Percentiles rank a stretch among this genome's conserved stretches.
Evolutionary conservation across 2,113 vertebrate genomes (phyloP).

Genomic region (Scalopus aquaticus): DNA sequence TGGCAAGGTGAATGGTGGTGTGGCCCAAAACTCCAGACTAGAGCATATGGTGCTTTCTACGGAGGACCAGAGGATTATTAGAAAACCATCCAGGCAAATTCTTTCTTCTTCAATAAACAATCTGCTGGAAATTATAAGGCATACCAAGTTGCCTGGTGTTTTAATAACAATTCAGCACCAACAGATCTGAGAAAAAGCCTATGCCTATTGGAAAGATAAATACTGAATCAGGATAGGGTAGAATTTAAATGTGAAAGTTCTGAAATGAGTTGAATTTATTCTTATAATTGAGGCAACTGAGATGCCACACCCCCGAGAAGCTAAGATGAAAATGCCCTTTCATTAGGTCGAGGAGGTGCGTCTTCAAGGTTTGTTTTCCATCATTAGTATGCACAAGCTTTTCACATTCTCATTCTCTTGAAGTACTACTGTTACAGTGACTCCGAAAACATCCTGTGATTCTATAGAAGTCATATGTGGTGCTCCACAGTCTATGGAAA

Average conservation of each 20-base stretch:
- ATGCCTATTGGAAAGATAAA: background rate
- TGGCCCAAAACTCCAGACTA: background rate
- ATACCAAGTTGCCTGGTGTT: background rate
- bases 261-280: background rate
- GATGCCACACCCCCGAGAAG: background rate
- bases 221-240: too few species aligned
- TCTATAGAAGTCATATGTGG: background rate
- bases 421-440: background rate
- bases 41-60: background rate
- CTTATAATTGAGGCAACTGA: background rate
- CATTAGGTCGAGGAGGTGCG: background rate
- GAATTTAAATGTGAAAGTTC: background rate
- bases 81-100: constrained; percentile 6
- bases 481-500: background rate
- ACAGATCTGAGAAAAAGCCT: background rate
- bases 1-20: background rate
- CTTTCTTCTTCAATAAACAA: background rate
- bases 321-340: background rate
- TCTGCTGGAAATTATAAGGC: background rate
- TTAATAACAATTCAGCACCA: background rate
- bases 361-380: background rate
- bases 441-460: background rate
- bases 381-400: background rate
- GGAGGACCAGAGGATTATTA: background rate
- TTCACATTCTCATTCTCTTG: background rate